These are phyloP conservation scores for Heterocephalus glaber DNA, from an alignment of 2,113 vertebrate species.

Conservation along the genomic window DNA sequence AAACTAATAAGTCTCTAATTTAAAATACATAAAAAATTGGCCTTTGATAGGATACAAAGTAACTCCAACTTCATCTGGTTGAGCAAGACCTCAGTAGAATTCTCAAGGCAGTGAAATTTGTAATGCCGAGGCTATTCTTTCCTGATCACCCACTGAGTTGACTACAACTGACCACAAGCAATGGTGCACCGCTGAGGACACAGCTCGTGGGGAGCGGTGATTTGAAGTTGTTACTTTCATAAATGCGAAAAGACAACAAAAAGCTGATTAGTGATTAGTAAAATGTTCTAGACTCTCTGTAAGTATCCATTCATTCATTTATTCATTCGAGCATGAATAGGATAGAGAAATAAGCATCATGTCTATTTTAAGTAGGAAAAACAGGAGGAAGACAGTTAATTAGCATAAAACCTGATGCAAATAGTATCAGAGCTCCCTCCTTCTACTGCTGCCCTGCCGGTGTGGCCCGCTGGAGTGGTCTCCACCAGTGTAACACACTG, in stretches of 20 bases:
- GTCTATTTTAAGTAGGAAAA: not conserved
- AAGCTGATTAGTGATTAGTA: not conserved
- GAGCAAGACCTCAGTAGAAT: not conserved
- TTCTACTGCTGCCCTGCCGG: not conserved
- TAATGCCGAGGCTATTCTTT: not conserved
- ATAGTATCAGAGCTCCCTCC: not conserved
- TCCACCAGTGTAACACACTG: not conserved
- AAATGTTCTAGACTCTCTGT: not conserved
- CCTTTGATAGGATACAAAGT: not conserved
- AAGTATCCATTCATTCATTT: not conserved
- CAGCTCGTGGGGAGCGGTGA: rapidly evolving
- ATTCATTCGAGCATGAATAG: not conserved
- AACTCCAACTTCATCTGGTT: not conserved
- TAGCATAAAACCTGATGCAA: not conserved
- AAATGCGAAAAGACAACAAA: not conserved
- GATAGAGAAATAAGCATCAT: not conserved
- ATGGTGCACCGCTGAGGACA: not conserved
- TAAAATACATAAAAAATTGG: not conserved
- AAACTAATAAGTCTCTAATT: not conserved
- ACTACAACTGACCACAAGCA: not conserved
- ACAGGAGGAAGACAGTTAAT: not conserved
- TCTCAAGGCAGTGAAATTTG: not conserved
- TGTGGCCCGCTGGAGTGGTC: not conserved
- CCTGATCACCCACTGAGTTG: not conserved
- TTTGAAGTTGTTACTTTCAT: not conserved